These are phyloP conservation scores for Nyctibius grandis DNA, from an alignment of 2,797 vertebrate genomes.

Conservation along the genomic window DNA sequence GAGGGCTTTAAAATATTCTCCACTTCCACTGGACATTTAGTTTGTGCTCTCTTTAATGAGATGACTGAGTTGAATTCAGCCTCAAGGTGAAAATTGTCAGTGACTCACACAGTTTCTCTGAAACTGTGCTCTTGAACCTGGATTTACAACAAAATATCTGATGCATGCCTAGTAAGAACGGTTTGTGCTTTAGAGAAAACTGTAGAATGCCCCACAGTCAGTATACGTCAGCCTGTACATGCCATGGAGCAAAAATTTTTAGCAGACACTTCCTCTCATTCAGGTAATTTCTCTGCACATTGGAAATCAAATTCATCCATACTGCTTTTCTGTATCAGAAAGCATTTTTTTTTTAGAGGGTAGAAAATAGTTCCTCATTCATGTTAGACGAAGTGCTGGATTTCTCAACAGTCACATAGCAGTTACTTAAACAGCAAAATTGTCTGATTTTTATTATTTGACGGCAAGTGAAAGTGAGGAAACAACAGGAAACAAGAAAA, in stretches of 20 bases:
- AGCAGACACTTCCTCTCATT: background rate
- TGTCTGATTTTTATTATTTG: background rate
- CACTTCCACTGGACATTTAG: background rate
- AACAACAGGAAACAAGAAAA: constrained; percentile 14
- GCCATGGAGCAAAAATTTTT: background rate
- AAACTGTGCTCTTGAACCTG: background rate
- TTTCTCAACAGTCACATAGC: constrained; percentile 4
- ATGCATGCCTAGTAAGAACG: background rate
- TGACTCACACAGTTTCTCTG: background rate
- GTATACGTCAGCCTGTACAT: background rate
- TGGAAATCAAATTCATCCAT: background rate
- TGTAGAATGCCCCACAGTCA: background rate
- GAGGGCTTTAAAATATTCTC: background rate
- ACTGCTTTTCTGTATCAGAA: background rate
- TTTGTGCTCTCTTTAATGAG: background rate
- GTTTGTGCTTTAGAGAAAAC: background rate
- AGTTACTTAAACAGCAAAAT: background rate
- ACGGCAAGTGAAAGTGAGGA: background rate
- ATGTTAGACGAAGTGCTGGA: background rate
- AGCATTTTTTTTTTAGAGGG: background rate
- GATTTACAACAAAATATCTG: background rate
- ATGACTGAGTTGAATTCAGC: background rate
- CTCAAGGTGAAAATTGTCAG: background rate
- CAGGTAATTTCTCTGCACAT: background rate
- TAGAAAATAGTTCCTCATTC: background rate